These are phyloP conservation scores for Euspilapteryx auroguttella DNA, from an alignment of 2,888 invertebrate genomes.

Conservation along the genomic window DNA sequence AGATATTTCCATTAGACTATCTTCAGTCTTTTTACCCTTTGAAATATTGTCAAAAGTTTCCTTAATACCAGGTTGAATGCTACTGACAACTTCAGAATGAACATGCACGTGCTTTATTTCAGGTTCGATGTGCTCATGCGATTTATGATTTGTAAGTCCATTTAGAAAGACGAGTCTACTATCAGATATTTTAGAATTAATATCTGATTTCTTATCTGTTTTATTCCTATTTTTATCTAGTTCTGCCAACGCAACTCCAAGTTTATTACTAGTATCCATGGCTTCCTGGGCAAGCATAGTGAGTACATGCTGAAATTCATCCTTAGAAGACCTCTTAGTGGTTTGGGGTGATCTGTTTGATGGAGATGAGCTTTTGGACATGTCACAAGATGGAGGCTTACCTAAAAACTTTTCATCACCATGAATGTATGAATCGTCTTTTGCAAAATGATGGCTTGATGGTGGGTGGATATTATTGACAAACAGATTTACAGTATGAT, in stretches of 20 bases:
- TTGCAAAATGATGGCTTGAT: slow-evolving; percentile 45
- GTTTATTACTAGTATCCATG: slow-evolving; percentile 70
- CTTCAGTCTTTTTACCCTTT: slow-evolving; percentile 48
- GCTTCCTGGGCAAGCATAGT: slow-evolving; percentile 76
- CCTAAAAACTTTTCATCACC: slow-evolving; percentile 46
- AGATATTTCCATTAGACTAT: slow-evolving; percentile 50
- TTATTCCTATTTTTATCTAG: slow-evolving; percentile 48
- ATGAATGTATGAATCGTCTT: slow-evolving; percentile 56
- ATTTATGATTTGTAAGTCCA: slow-evolving; percentile 34
- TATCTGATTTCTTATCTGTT: slow-evolving; percentile 33
- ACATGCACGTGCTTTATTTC: slow-evolving; percentile 26
- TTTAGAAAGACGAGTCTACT: slow-evolving; percentile 49
- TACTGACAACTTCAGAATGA: slow-evolving; percentile 15
- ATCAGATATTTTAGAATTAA: slow-evolving; percentile 52
- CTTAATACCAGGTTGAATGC: slow-evolving; percentile 22
- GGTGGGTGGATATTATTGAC: slow-evolving; percentile 44
- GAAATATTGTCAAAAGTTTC: slow-evolving; percentile 15
- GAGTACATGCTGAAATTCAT: slow-evolving; percentile 70
- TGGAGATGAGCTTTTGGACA: slow-evolving; percentile 58
- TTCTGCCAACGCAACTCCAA: slow-evolving; percentile 68
- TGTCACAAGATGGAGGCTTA: slow-evolving; percentile 53
- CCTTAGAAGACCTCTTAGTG: slow-evolving; percentile 44
- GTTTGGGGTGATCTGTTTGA: slow-evolving; percentile 59
- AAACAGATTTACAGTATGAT: slow-evolving; percentile 51
- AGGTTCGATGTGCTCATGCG: slow-evolving; percentile 20